phyloP scores from a whole-genome alignment of 1,140 invertebrate species.

The Colletes latitarsis region DNA sequence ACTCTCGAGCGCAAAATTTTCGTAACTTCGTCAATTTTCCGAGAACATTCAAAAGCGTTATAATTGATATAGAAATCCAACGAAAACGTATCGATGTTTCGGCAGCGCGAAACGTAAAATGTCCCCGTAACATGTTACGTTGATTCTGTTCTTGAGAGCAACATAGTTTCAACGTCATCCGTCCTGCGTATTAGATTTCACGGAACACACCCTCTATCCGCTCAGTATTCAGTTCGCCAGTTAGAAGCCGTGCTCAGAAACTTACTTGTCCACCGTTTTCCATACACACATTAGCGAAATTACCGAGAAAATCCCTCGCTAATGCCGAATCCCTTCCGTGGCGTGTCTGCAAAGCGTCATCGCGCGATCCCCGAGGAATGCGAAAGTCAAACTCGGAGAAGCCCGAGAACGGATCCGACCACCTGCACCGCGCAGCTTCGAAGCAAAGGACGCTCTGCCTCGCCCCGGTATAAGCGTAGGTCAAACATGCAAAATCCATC shows the following conservation, averaged over 20 bases:
- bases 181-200: neutral
- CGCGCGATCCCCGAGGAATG: neutral
- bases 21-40: too few species aligned
- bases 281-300: neutral
- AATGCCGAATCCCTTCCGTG: neutral
- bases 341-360: neutral
- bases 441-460: conserved; percentile 21
- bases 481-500: conserved; percentile 75
- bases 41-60: too few species aligned
- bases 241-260: neutral
- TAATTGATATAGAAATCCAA: too few species aligned
- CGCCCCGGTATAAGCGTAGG: conserved; percentile 53
- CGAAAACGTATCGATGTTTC: too few species aligned
- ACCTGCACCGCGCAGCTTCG: neutral
- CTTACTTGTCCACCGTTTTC: neutral
- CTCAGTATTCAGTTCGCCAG: neutral
- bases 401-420: neutral
- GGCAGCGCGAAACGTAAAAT: too few species aligned
- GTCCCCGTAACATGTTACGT: too few species aligned
- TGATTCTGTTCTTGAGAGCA: too few species aligned
- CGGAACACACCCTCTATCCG: neutral
- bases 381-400: conserved; percentile 12
- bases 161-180: too few species aligned
- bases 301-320: neutral
- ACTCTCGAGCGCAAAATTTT: too few species aligned